These are phyloP conservation scores for Neolamprologus modestus DNA, from an alignment of 2,113 vertebrate species.

Conservation along the genomic window DNA sequence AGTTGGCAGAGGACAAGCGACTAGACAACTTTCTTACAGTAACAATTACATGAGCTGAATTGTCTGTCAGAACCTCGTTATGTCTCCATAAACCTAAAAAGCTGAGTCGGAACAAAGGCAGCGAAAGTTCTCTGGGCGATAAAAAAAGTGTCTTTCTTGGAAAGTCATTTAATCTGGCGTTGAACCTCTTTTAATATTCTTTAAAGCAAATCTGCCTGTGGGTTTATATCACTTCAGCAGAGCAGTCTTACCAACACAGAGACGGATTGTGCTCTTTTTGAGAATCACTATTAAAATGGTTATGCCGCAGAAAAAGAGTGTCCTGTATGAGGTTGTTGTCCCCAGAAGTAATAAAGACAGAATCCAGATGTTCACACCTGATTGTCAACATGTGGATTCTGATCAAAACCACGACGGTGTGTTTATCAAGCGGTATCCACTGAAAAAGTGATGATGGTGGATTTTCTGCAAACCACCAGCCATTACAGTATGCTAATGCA, in stretches of 20 bases:
- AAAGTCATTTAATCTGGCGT: neutral
- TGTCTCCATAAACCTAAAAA: neutral
- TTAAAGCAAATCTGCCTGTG: neutral
- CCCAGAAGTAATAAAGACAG: neutral
- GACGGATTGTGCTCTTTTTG: neutral
- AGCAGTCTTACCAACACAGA: neutral
- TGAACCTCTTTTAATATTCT: neutral
- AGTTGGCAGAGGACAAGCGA: neutral
- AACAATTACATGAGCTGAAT: neutral
- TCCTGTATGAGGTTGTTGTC: neutral
- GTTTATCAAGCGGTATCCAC: slow-evolving; percentile 8
- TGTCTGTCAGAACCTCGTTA: neutral
- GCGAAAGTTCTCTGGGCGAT: neutral
- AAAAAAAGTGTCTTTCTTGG: neutral
- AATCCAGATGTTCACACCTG: neutral
- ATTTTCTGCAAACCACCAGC: neutral
- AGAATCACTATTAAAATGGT: neutral
- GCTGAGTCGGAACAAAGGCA: neutral
- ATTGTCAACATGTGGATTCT: neutral
- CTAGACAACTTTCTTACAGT: neutral
- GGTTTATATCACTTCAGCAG: neutral
- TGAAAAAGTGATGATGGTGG: neutral
- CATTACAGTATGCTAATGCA: slow-evolving; percentile 5
- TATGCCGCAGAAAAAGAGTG: neutral
- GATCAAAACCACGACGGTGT: neutral